phyloP scores from a whole-genome alignment of 1,140 invertebrate genomes.

The Epicauta chinensis region DNA sequence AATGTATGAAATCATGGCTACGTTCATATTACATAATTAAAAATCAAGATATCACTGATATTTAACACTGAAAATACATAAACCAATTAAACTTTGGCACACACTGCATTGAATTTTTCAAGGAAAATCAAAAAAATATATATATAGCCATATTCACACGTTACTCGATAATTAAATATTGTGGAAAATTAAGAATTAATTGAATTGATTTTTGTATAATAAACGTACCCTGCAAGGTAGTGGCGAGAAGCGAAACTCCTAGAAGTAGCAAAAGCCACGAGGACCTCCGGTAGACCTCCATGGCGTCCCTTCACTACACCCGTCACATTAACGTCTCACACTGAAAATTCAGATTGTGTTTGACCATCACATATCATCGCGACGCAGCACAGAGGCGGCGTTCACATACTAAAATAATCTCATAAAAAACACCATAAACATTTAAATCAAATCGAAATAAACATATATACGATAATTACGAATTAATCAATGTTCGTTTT shows the following conservation, averaged over 20 bases:
- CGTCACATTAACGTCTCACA: conserved; percentile 40
- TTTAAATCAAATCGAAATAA: background rate
- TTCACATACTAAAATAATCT: conserved; percentile 1
- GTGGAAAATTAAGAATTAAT: no score
- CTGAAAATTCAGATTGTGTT: conserved; percentile 35
- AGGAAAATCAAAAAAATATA: no score
- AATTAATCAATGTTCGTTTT: no score
- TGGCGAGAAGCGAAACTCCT: conserved; percentile 39
- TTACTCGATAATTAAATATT: no score
- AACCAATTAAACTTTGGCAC: no score
- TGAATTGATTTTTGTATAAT: background rate
- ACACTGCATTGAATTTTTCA: no score
- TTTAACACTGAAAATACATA: conserved; percentile 1
- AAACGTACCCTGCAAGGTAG: conserved; percentile 41
- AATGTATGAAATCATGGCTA: conserved; percentile 22
- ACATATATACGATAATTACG: no score
- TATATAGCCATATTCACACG: no score
- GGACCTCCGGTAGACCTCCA: conserved; percentile 41
- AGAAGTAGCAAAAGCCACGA: conserved; percentile 39
- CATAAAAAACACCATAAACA: background rate
- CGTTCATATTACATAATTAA: conserved; percentile 30
- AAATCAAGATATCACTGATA: conserved; percentile 3
- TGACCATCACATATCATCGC: conserved; percentile 29
- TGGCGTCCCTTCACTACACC: conserved; percentile 39
- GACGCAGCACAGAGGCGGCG: conserved; percentile 23